Percentiles rank a stretch among this genome's conserved stretches.
Conservation (phyloP, 1,140 invertebrate genomes). For the Spodoptera litura region DNA sequence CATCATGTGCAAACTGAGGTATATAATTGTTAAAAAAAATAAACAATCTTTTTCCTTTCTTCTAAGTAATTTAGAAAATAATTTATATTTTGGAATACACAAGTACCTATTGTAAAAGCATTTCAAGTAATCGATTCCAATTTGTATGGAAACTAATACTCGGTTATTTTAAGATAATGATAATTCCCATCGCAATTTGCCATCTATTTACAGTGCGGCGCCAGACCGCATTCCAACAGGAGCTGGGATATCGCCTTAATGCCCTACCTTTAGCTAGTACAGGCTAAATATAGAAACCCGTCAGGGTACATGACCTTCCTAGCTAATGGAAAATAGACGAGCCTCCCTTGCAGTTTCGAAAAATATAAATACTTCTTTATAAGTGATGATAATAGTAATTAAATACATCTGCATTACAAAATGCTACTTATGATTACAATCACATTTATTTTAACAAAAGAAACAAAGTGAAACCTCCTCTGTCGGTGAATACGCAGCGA, state of each 20-base stretch:
- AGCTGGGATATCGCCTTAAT: conserved; percentile 77
- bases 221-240: conserved; percentile 81
- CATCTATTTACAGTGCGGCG: conserved; percentile 78
- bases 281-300: conserved; percentile 71
- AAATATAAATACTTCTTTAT: conserved; percentile 47
- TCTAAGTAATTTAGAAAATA: conserved; percentile 3
- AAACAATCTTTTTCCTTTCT: not conserved
- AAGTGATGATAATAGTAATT: not conserved
- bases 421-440: not conserved
- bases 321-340: conserved; percentile 64
- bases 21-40: conserved; percentile 21
- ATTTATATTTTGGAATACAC: not conserved
- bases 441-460: too few relatives aligned
- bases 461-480: too few relatives aligned
- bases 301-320: conserved; percentile 62
- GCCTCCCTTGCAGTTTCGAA: conserved; percentile 17
- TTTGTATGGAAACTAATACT: conserved; percentile 36
- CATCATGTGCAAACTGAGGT: conserved; percentile 58
- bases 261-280: conserved; percentile 65
- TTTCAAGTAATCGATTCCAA: conserved; percentile 22
- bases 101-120: too few relatives aligned
- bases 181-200: conserved; percentile 59
- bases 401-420: not conserved
- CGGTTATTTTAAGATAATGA: conserved; percentile 57
- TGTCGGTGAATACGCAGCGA: not conserved